phyloP scores from a whole-genome alignment of 2,888 invertebrate species.

The Hydrotaea diabolus region DNA sequence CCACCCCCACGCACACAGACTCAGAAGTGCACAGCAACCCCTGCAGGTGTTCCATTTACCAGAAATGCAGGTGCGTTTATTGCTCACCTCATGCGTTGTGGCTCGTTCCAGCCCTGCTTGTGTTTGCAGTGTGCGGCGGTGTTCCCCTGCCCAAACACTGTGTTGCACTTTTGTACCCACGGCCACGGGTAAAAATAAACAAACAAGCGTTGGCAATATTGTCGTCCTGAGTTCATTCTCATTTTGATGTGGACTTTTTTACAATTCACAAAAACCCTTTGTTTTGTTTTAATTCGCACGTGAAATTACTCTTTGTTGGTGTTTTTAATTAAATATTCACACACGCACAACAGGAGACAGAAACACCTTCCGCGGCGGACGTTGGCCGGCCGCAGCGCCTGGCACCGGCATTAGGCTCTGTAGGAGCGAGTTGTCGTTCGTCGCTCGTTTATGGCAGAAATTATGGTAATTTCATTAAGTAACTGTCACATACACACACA shows the following conservation, averaged over 20 bases:
- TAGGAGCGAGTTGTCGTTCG: conserved; percentile 43
- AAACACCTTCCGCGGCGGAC: not conserved
- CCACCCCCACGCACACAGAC: too few species aligned
- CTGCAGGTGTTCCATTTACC: too few species aligned
- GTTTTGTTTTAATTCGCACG: conserved; percentile 68
- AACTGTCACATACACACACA: conserved; percentile 7
- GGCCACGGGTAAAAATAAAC: too few species aligned
- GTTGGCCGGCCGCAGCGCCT: not conserved
- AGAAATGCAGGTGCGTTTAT: too few species aligned
- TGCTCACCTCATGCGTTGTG: too few species aligned
- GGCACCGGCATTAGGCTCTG: conserved; percentile 9
- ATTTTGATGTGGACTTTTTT: not conserved
- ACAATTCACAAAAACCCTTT: conserved; percentile 7
- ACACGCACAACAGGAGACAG: conserved; percentile 56
- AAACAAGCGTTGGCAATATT: not conserved
- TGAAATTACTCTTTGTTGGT: conserved; percentile 66
- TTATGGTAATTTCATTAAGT: conserved; percentile 70
- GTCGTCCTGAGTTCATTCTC: not conserved
- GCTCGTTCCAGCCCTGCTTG: too few species aligned
- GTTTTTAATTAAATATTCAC: conserved; percentile 69
- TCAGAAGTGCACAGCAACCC: too few species aligned
- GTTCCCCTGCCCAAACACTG: too few species aligned
- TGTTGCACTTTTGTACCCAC: too few species aligned
- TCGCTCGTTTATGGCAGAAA: conserved; percentile 63
- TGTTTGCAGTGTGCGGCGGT: too few species aligned